phyloP scores from a whole-genome alignment of 2,888 invertebrate species.

The Lasioglossum calceatum region DNA sequence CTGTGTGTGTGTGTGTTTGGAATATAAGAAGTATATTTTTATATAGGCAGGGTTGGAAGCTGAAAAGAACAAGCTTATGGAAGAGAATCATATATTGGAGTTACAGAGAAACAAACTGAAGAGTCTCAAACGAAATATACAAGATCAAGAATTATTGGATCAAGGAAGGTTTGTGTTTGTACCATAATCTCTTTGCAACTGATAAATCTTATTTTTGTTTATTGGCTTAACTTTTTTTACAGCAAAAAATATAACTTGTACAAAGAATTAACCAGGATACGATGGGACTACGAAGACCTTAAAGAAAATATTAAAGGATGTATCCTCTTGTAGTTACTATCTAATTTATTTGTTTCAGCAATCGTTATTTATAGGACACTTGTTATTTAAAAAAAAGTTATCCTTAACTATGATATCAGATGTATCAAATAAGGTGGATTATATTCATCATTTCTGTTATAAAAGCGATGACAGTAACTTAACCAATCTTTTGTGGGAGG shows the following conservation, averaged over 20 bases:
- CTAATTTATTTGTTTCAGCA: background rate
- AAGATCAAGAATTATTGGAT: slow-evolving; percentile 65
- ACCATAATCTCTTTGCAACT: background rate
- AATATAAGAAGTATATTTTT: slow-evolving; percentile 21
- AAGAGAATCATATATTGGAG: slow-evolving; percentile 59
- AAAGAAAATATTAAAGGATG: slow-evolving; percentile 64
- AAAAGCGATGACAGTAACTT: slow-evolving; percentile 56
- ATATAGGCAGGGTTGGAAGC: slow-evolving; percentile 63
- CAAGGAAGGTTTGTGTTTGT: slow-evolving; percentile 62
- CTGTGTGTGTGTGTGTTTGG: background rate
- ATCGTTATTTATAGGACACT: background rate
- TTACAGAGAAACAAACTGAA: slow-evolving; percentile 60
- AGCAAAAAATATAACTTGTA: slow-evolving; percentile 69
- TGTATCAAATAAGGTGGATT: slow-evolving; percentile 71
- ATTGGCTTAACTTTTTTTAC: slow-evolving; percentile 27
- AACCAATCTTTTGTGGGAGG: slow-evolving; percentile 70
- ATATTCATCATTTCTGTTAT: slow-evolving; percentile 70
- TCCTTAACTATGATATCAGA: slow-evolving; percentile 57
- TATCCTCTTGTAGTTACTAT: slow-evolving; percentile 68
- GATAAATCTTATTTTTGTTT: background rate
- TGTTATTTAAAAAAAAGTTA: background rate
- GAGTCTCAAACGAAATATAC: slow-evolving; percentile 56
- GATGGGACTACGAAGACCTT: slow-evolving; percentile 68
- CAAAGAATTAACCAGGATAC: slow-evolving; percentile 68
- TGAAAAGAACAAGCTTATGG: slow-evolving; percentile 59